A percentile compares a stretch with the other conserved stretches of the same genome.
Conservation (phyloP, 2,113 vertebrate genomes). For the Gasterosteus nipponicus region DNA sequence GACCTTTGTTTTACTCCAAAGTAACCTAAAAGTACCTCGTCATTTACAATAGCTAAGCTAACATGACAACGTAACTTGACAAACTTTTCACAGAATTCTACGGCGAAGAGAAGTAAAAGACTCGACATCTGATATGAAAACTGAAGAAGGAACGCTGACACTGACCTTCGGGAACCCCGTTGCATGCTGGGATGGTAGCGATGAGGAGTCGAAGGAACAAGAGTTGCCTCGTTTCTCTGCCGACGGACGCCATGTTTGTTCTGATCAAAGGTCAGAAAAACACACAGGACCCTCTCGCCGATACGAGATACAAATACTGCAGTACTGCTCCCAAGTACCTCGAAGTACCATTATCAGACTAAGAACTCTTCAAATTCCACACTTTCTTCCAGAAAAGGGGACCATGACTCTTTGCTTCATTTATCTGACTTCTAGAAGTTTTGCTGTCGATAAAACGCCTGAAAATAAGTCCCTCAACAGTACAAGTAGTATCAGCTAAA, state of each 20-base stretch:
- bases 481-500: neutral
- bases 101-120: neutral
- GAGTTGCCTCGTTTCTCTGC: slow-evolving; percentile 33
- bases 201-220: slow-evolving; percentile 58
- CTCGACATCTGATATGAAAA: neutral
- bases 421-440: neutral
- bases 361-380: too few species aligned
- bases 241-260: slow-evolving; percentile 74
- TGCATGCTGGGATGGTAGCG: slow-evolving; percentile 65
- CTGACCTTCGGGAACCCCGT: slow-evolving; percentile 73
- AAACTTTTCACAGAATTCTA: neutral
- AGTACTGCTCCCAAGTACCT: neutral
- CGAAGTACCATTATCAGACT: too few species aligned
- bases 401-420: too few species aligned
- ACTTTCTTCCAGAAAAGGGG: too few species aligned
- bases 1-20: too few species aligned
- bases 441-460: neutral
- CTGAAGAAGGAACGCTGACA: slow-evolving; percentile 1
- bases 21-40: too few species aligned
- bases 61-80: neutral
- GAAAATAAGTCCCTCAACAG: neutral
- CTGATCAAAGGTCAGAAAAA: slow-evolving; percentile 61
- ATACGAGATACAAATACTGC: neutral
- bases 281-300: neutral
- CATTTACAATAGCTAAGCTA: neutral